Percentiles rank a stretch among this genome's conserved stretches.
Conservation (phyloP, 2,888 invertebrate genomes). For the Listrodromus nycthemerus region DNA sequence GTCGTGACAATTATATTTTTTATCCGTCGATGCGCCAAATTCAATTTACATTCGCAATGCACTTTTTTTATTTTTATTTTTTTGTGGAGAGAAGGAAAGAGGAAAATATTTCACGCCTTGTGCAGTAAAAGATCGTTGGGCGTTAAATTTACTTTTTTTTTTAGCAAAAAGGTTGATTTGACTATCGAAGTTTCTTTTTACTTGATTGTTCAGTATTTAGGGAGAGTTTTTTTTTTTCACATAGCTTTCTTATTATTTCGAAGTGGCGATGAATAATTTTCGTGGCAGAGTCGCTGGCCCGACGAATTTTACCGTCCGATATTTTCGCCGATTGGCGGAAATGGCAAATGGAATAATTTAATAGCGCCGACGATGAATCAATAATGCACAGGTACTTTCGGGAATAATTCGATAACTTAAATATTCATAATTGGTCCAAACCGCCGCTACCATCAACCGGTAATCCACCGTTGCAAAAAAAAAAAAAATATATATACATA, state of each 20-base stretch:
- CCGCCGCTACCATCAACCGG: not conserved
- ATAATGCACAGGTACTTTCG: not conserved
- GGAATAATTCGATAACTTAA: not conserved
- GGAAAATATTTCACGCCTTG: too few relatives aligned
- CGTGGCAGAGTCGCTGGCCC: not conserved
- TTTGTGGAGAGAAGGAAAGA: too few relatives aligned
- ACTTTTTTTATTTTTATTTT: too few relatives aligned
- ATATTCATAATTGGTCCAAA: not conserved
- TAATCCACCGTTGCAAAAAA: not conserved
- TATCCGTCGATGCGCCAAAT: too few relatives aligned
- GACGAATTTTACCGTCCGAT: not conserved
- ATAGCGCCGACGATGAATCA: not conserved
- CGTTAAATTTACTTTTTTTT: too few relatives aligned
- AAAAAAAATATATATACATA: not conserved
- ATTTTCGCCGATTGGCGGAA: not conserved
- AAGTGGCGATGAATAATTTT: not conserved
- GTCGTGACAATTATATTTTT: too few relatives aligned
- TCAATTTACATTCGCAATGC: too few relatives aligned
- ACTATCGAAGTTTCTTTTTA: too few relatives aligned
- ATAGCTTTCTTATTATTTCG: not conserved
- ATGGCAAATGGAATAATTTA: not conserved
- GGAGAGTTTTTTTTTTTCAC: not conserved
- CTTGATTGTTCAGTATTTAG: too few relatives aligned
- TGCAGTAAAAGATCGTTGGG: too few relatives aligned
- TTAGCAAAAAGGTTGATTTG: too few relatives aligned